phyloP scores from a whole-genome alignment of 2,888 invertebrate genomes.

The Drosophila acutilabella region DNA sequence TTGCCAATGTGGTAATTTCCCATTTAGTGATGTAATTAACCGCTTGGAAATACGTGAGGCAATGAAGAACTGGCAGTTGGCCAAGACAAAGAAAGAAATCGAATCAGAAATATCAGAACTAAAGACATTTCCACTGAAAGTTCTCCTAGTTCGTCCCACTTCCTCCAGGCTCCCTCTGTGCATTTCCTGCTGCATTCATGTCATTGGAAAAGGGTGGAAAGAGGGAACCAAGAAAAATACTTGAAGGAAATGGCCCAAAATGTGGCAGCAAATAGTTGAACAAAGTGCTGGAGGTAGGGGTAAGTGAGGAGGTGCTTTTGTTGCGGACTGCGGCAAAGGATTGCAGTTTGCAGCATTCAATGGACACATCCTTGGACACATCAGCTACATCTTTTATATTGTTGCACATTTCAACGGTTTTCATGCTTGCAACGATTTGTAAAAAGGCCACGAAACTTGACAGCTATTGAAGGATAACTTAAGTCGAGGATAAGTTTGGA shows the following conservation, averaged over 20 bases:
- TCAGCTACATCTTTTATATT: slow-evolving; percentile 51
- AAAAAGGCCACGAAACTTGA: slow-evolving; percentile 50
- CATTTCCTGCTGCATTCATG: slow-evolving; percentile 16
- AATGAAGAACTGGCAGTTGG: slow-evolving; percentile 34
- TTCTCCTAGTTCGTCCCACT: background rate
- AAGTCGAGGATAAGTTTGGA: slow-evolving; percentile 27
- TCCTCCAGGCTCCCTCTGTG: background rate
- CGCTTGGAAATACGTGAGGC: slow-evolving; percentile 53
- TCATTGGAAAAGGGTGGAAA: slow-evolving; percentile 37
- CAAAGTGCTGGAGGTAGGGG: slow-evolving; percentile 21
- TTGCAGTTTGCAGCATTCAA: slow-evolving; percentile 25
- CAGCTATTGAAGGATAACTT: slow-evolving; percentile 51
- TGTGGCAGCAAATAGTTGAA: slow-evolving; percentile 54
- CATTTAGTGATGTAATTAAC: slow-evolving; percentile 77
- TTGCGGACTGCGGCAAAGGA: slow-evolving; percentile 44
- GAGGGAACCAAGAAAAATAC: slow-evolving; percentile 13
- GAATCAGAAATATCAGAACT: slow-evolving; percentile 34
- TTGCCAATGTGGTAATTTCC: slow-evolving; percentile 43
- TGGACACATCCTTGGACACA: slow-evolving; percentile 19
- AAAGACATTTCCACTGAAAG: slow-evolving; percentile 53
- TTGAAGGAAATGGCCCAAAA: slow-evolving; percentile 55
- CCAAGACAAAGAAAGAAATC: slow-evolving; percentile 30
- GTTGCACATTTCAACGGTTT: slow-evolving; percentile 24
- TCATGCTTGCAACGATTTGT: slow-evolving; percentile 53
- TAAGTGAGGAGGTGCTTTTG: slow-evolving; percentile 28